Conservation (phyloP, 2,113 vertebrate genomes). For the Mustelus asterias region DNA sequence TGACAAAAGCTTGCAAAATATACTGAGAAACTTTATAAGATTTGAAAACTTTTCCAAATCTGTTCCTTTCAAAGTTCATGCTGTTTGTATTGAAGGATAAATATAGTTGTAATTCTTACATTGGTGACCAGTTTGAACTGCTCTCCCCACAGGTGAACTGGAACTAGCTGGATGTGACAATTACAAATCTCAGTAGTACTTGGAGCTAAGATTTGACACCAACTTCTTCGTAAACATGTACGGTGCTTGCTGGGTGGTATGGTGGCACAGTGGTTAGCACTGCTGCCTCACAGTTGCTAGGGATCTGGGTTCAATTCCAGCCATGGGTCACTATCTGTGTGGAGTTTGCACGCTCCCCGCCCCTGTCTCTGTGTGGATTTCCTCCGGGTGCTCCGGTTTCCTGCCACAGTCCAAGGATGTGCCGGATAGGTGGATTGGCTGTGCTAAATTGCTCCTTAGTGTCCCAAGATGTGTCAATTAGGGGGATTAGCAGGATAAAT, state of each 20-base stretch:
- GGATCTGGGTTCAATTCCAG: no score
- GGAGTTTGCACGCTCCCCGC: no score
- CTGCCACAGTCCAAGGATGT: no score
- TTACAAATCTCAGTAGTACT: background rate
- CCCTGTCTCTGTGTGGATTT: no score
- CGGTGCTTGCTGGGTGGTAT: background rate
- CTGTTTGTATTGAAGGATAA: background rate
- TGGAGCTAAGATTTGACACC: background rate
- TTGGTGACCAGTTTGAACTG: background rate
- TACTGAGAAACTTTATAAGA: background rate
- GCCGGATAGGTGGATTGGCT: no score
- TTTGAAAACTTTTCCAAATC: background rate
- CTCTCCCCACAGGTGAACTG: background rate
- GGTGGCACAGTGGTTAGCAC: no score
- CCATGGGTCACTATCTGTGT: no score
- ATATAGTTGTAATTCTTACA: background rate
- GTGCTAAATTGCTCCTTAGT: no score
- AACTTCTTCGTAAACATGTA: background rate
- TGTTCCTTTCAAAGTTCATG: background rate
- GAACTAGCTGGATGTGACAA: background rate
- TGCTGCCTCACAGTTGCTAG: no score
- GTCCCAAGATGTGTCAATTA: no score
- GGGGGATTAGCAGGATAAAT: no score
- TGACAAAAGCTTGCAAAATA: background rate
- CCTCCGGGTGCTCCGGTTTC: no score